Conservation (phyloP, 2,888 invertebrate genomes). For the Meta bourneti region DNA sequence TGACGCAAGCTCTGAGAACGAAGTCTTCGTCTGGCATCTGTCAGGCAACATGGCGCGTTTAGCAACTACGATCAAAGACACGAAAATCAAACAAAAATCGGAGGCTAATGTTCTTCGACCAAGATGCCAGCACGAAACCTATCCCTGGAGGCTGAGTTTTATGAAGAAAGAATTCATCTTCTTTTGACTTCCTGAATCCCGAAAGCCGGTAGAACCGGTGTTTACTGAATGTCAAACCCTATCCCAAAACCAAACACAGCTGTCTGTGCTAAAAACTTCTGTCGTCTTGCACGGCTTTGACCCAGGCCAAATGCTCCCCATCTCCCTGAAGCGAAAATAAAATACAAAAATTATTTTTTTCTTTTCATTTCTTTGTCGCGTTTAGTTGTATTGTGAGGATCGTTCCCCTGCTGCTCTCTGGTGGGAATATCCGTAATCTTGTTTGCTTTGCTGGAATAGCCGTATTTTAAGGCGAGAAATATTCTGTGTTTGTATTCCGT, state of each 20-base stretch:
- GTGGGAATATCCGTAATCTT: constrained; percentile 62
- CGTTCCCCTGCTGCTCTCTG: constrained; percentile 29
- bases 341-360: constrained; percentile 34
- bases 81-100: neutral
- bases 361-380: neutral
- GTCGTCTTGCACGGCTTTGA: constrained; percentile 73
- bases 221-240: constrained; percentile 70
- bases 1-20: too few relatives aligned
- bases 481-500: constrained; percentile 21
- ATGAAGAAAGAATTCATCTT: constrained; percentile 29
- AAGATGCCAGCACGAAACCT: constrained; percentile 66
- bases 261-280: constrained; percentile 65
- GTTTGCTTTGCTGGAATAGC: constrained; percentile 22
- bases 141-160: constrained; percentile 34
- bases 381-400: constrained; percentile 31
- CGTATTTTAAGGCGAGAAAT: neutral
- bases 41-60: neutral
- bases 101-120: constrained; percentile 5
- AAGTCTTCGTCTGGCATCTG: too few relatives aligned
- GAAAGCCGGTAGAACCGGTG: constrained; percentile 73
- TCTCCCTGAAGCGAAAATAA: constrained; percentile 51
- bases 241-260: constrained; percentile 76
- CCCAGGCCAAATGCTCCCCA: constrained; percentile 60
- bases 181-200: constrained; percentile 59
- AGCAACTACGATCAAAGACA: neutral